These are phyloP conservation scores for Trichechus manatus DNA, from an alignment of 2,113 vertebrate species.

Conservation along the genomic window DNA sequence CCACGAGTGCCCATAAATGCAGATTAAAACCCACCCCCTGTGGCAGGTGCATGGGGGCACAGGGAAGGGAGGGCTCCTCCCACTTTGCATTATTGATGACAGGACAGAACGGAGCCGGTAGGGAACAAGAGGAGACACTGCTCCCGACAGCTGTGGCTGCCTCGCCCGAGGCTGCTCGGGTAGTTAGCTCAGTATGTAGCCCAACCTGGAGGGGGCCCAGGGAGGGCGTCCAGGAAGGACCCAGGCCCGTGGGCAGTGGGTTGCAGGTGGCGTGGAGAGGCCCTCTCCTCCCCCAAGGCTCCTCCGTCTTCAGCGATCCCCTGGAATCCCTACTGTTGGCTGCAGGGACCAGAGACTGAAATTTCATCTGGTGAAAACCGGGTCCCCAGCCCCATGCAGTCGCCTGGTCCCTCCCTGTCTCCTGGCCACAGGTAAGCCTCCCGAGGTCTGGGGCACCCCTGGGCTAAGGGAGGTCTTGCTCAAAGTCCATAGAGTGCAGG, in stretches of 20 bases:
- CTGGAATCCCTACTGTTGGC: not conserved
- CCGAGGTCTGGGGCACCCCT: fast-evolving
- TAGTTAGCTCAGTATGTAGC: not conserved
- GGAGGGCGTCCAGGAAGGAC: too few species aligned
- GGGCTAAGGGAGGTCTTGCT: not conserved
- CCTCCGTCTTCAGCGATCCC: fast-evolving
- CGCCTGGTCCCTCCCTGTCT: fast-evolving
- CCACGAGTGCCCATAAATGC: not conserved
- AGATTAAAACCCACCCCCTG: not conserved
- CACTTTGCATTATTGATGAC: conserved; percentile 73
- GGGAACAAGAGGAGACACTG: not conserved
- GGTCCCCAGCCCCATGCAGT: not conserved
- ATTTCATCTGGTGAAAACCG: not conserved
- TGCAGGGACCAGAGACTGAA: not conserved
- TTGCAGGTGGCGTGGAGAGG: not conserved
- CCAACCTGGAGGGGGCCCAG: not conserved
- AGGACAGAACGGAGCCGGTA: not conserved
- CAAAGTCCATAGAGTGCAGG: too few species aligned
- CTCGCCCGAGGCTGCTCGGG: not conserved
- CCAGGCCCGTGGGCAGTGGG: not conserved
- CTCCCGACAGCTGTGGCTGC: not conserved
- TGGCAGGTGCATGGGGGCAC: conserved; percentile 19
- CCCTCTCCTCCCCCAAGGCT: fast-evolving
- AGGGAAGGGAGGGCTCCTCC: not conserved
- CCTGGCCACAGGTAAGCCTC: conserved; percentile 19